A percentile compares a stretch with the other conserved stretches of the same genome.
These are phyloP conservation scores for Agonopterix alstromeriana DNA, from an alignment of 2,888 invertebrate genomes.

Conservation along the genomic window DNA sequence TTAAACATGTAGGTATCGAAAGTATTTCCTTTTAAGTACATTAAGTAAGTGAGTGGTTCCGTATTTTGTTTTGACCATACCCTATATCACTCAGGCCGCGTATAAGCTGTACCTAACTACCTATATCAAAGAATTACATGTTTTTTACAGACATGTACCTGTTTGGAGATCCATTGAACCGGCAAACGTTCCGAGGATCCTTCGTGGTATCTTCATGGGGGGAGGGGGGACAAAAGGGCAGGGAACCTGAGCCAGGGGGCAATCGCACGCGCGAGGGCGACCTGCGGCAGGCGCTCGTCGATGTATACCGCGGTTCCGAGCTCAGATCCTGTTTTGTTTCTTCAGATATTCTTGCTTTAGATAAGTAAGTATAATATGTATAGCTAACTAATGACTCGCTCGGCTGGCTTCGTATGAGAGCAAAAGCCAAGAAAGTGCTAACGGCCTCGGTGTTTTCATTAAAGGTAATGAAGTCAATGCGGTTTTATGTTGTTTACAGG, in stretches of 20 bases:
- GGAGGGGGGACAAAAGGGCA: constrained; percentile 78
- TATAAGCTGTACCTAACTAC: background rate
- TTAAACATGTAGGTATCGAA: too few species aligned
- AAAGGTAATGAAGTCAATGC: too few species aligned
- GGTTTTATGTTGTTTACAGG: background rate
- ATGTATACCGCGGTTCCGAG: constrained; percentile 84
- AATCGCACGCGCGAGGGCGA: constrained; percentile 85
- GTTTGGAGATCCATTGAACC: constrained; percentile 82
- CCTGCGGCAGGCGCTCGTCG: constrained; percentile 85
- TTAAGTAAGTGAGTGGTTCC: too few species aligned
- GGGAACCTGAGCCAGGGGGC: constrained; percentile 77
- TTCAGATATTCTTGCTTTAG: constrained; percentile 89
- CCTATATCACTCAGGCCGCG: too few species aligned
- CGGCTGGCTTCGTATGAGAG: too few species aligned
- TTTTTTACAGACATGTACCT: constrained; percentile 83
- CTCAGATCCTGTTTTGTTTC: constrained; percentile 85
- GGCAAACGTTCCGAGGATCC: constrained; percentile 89
- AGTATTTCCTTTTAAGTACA: too few species aligned
- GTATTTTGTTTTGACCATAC: too few species aligned
- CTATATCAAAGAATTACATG: background rate
- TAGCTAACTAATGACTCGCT: too few species aligned
- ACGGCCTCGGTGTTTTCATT: too few species aligned
- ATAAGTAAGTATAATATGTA: constrained; percentile 79
- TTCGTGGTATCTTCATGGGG: constrained; percentile 87
- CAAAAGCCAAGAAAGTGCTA: too few species aligned